These are phyloP conservation scores for Apocrypta bakeri DNA, from an alignment of 1,140 invertebrate genomes.

Conservation along the genomic window DNA sequence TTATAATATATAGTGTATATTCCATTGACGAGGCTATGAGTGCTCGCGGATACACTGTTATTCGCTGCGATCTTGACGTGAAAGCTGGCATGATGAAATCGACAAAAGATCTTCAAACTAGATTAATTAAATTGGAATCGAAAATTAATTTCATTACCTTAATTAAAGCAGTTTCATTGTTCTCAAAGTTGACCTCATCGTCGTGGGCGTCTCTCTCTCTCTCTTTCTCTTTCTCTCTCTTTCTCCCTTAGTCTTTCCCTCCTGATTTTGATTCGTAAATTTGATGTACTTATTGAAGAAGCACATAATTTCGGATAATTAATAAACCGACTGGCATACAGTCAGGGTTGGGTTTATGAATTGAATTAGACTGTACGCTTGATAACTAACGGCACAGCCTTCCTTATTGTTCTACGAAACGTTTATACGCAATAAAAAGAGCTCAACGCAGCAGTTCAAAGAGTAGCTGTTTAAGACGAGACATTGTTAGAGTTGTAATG, in stretches of 20 bases:
- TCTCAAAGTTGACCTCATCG: neutral
- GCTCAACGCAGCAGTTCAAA: neutral
- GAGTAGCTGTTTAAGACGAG: neutral
- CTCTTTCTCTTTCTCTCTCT: neutral
- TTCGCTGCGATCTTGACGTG: neutral
- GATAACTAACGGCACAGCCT: neutral
- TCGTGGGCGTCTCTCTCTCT: neutral
- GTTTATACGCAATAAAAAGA: neutral
- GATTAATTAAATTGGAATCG: conserved; percentile 48
- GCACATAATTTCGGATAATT: conserved; percentile 31
- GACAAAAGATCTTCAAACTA: conserved; percentile 17
- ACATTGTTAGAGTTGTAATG: conserved; percentile 7
- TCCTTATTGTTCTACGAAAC: conserved; percentile 5
- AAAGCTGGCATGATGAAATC: conserved; percentile 19
- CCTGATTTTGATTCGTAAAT: neutral
- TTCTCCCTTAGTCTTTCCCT: neutral
- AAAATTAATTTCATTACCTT: conserved; percentile 51
- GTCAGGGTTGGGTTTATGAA: neutral
- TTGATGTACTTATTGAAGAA: conserved; percentile 29
- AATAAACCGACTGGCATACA: neutral
- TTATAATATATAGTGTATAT: neutral
- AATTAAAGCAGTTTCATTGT: conserved; percentile 2
- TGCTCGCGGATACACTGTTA: too few relatives aligned
- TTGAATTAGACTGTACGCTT: neutral
- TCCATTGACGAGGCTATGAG: too few relatives aligned